phyloP scores from a whole-genome alignment of 2,113 vertebrate species.

The Tympanuchus pallidicinctus region DNA sequence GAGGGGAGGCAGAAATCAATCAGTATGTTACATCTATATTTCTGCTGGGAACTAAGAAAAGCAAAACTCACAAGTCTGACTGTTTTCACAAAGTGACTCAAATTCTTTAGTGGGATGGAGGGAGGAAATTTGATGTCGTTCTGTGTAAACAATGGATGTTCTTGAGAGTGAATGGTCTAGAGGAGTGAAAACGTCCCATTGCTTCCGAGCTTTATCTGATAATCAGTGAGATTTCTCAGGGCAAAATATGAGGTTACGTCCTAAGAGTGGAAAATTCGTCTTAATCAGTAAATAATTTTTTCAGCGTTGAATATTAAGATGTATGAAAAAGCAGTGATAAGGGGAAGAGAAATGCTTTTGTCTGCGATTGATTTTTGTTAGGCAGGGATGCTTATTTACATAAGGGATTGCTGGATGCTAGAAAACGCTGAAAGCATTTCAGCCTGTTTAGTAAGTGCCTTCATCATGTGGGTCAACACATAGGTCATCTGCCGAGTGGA shows the following conservation, averaged over 20 bases:
- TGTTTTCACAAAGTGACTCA: neutral
- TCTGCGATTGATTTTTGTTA: neutral
- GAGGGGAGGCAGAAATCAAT: neutral
- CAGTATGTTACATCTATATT: neutral
- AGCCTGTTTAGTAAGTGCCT: neutral
- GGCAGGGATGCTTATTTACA: neutral
- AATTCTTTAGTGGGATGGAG: neutral
- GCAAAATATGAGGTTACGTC: neutral
- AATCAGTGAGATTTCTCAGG: neutral
- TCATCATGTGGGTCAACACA: neutral
- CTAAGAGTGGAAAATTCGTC: neutral
- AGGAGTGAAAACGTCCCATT: neutral
- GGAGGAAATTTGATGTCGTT: rapidly evolving
- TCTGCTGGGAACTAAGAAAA: neutral
- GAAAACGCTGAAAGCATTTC: neutral
- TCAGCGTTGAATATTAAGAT: neutral
- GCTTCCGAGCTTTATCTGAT: neutral
- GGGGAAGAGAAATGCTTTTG: neutral
- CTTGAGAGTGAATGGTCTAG: neutral
- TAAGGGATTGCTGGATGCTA: neutral
- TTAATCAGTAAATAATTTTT: neutral
- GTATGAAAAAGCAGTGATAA: neutral
- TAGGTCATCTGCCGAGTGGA: neutral
- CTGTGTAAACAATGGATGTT: neutral
- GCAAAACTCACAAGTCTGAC: neutral